These are phyloP conservation scores for Orthonyx spaldingii DNA, from an alignment of 2,113 vertebrate genomes.

Conservation along the genomic window DNA sequence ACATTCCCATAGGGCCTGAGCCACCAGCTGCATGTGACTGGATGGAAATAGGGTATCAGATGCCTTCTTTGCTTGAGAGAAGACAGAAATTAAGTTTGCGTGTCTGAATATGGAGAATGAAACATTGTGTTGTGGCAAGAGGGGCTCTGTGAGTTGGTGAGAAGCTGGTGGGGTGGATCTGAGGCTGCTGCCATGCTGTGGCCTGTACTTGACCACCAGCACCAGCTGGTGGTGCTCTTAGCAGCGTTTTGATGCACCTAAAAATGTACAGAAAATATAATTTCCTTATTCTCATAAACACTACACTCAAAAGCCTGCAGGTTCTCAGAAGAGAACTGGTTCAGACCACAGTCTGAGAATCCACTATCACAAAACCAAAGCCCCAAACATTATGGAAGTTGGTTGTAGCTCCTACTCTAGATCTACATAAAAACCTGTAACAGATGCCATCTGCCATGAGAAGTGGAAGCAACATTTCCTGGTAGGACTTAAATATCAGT, in stretches of 20 bases:
- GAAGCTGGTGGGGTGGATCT: background rate
- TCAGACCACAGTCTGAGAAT: background rate
- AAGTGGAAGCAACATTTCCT: background rate
- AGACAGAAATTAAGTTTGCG: background rate
- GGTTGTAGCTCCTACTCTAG: background rate
- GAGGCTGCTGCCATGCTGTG: background rate
- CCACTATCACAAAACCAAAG: background rate
- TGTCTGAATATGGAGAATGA: background rate
- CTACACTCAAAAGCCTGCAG: background rate
- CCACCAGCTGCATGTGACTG: background rate
- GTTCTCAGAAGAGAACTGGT: background rate
- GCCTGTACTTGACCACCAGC: background rate
- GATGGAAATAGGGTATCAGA: background rate
- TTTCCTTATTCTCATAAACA: background rate
- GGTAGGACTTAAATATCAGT: background rate
- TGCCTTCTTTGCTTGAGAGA: background rate
- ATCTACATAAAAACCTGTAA: background rate
- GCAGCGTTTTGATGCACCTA: background rate
- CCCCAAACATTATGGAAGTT: fast-evolving
- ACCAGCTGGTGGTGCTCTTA: constrained; percentile 33
- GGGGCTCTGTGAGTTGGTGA: background rate
- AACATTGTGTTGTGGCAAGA: background rate
- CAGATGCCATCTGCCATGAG: background rate
- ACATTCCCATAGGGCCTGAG: background rate
- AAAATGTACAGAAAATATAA: background rate